These are phyloP conservation scores for Athrips mouffetella DNA, from an alignment of 2,888 invertebrate genomes.

Conservation along the genomic window DNA sequence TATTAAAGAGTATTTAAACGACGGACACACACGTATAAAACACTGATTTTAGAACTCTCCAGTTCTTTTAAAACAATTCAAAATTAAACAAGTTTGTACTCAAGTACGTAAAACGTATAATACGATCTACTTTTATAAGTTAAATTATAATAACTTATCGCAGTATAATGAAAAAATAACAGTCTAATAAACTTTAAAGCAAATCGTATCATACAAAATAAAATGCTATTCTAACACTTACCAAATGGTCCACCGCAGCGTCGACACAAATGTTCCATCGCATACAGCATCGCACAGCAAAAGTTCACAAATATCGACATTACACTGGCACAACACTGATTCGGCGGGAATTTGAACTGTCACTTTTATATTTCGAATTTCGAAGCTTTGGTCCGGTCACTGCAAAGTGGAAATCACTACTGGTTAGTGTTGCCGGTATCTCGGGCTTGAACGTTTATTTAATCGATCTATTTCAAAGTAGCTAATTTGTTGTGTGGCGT, in stretches of 20 bases:
- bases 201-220: background rate
- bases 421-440: conserved; percentile 62
- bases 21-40: background rate
- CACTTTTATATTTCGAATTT: conserved; percentile 69
- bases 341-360: conserved; percentile 30
- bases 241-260: conserved; percentile 38
- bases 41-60: too few relatives aligned
- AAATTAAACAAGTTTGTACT: too few relatives aligned
- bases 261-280: conserved; percentile 42
- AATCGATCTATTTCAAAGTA: conserved; percentile 40
- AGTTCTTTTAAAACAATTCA: too few relatives aligned
- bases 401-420: conserved; percentile 76
- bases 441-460: conserved; percentile 48
- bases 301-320: conserved; percentile 59
- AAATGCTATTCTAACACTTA: conserved; percentile 33
- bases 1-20: background rate
- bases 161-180: background rate
- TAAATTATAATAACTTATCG: background rate
- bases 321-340: conserved; percentile 64
- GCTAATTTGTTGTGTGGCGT: conserved; percentile 52
- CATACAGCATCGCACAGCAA: conserved; percentile 63
- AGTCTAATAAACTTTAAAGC: background rate
- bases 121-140: background rate
- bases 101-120: too few relatives aligned
- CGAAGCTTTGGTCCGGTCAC: conserved; percentile 74